Conservation (phyloP, 2,888 invertebrate species). For the Pterostichus madidus region DNA sequence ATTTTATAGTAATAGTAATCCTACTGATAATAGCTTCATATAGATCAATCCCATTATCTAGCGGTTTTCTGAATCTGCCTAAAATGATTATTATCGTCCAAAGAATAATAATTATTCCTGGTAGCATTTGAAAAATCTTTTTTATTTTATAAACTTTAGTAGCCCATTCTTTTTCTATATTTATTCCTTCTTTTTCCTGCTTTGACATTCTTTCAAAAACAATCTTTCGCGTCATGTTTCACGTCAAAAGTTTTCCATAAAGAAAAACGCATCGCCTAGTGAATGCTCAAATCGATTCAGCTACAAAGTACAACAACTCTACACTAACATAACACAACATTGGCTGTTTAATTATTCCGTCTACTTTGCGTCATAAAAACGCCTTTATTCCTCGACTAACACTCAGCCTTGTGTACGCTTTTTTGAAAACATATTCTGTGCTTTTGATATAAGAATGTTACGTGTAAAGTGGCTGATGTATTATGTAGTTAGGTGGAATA, state of each 20-base stretch:
- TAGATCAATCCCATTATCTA: too few relatives aligned
- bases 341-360: conserved; percentile 21
- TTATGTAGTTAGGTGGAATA: conserved; percentile 14
- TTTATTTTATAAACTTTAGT: conserved; percentile 21
- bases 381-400: not conserved
- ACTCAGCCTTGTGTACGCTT: not conserved
- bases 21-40: too few relatives aligned
- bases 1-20: too few relatives aligned
- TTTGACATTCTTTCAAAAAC: conserved; percentile 43
- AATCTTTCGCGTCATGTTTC: conserved; percentile 39
- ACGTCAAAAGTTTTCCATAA: conserved; percentile 50
- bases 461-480: conserved; percentile 17
- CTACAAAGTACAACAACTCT: not conserved
- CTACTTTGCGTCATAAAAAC: conserved; percentile 5
- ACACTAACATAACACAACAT: not conserved
- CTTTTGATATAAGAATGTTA: conserved; percentile 6
- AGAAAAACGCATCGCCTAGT: conserved; percentile 3
- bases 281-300: conserved; percentile 29
- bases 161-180: conserved; percentile 22
- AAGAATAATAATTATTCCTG: not conserved
- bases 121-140: not conserved
- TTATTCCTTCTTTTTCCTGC: conserved; percentile 32
- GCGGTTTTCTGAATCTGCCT: too few relatives aligned
- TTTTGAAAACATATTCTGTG: conserved; percentile 17
- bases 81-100: too few relatives aligned